These are phyloP conservation scores for Habrosyne pyritoides DNA, from an alignment of 2,888 invertebrate species.

Conservation along the genomic window DNA sequence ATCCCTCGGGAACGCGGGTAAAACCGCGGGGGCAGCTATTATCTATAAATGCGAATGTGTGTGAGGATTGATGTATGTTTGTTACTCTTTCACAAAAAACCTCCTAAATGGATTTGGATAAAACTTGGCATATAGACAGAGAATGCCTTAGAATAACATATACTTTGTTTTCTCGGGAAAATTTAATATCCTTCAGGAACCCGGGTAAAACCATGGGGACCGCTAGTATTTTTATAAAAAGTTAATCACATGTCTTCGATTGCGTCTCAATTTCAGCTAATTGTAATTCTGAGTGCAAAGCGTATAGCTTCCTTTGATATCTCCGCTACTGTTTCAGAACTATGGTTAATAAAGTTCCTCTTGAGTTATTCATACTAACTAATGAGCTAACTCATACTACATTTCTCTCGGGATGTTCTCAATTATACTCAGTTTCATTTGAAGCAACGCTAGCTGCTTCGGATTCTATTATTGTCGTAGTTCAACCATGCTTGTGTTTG, in stretches of 20 bases:
- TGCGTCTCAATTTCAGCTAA: neutral
- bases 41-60: too few relatives aligned
- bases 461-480: constrained; percentile 21
- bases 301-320: neutral
- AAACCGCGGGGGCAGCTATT: too few relatives aligned
- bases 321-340: constrained; percentile 19
- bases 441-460: constrained; percentile 23
- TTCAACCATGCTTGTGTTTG: constrained; percentile 12
- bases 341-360: constrained; percentile 37
- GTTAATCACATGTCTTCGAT: neutral
- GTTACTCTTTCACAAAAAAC: too few relatives aligned
- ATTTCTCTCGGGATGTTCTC: constrained; percentile 31
- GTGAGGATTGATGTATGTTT: too few relatives aligned
- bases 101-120: too few relatives aligned
- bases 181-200: too few relatives aligned
- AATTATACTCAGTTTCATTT: constrained; percentile 38
- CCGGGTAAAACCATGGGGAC: too few relatives aligned
- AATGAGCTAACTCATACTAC: constrained; percentile 36
- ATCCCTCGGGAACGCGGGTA: too few relatives aligned
- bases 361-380: constrained; percentile 39
- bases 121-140: too few relatives aligned
- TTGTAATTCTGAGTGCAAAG: neutral
- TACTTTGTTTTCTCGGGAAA: too few relatives aligned
- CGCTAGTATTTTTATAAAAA: neutral
- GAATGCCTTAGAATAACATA: too few relatives aligned